Evolutionary conservation across 2,797 vertebrate species (phyloP), one percentile per base, ranked within the genome.

Genomic region (Myotis vivesi): DNA sequence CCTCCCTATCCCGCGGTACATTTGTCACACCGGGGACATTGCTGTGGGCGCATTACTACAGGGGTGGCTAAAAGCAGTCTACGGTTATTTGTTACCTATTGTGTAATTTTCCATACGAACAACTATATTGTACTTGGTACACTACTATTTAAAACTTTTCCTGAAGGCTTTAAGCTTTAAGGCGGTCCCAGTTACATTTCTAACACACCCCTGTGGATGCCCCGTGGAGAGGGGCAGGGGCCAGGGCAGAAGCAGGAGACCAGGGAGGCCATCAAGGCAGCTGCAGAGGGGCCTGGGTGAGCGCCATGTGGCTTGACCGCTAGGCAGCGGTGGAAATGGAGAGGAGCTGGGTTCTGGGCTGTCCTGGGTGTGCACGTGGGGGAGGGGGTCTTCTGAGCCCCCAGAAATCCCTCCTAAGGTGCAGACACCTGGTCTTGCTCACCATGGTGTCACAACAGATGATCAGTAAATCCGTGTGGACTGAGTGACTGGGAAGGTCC

Each of bases 361-460:
- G 33, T 28, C 22, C 23, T 16, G 41, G 7, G 23, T 13, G 16
- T 2, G 2, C 6, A 20, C 11, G 36, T 44, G 30, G 6, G 25
- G 46, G 19, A 13, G 46, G 38, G 30, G 33, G 28, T 36, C 49
- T 55, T 16, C 11, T 1, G 4, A 2, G 80, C 1, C 2, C 19
- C 46, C 0, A 0, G 6, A 69, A 69, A 30, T 25, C 72, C 36
- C 19, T 49, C 46, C 11, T 19, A 6, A 62, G 53, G 55, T 23
- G 0, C 7, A 36, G 64, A 33, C 16, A 28, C n/a, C 30, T 1
- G 3, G 57, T 20, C 49, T 23, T 10, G 5, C 36, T 17, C 20
- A 8, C 20, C 13, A 12, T 12, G 16, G 6, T 16, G 41, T 66
- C n/a, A 11, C 3, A 5, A 0, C 9, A 46, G 51, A 13, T 0